Base-by-base conservation (phyloP, 2,797 vertebrate species). In the Champsocephalus esox region DNA sequence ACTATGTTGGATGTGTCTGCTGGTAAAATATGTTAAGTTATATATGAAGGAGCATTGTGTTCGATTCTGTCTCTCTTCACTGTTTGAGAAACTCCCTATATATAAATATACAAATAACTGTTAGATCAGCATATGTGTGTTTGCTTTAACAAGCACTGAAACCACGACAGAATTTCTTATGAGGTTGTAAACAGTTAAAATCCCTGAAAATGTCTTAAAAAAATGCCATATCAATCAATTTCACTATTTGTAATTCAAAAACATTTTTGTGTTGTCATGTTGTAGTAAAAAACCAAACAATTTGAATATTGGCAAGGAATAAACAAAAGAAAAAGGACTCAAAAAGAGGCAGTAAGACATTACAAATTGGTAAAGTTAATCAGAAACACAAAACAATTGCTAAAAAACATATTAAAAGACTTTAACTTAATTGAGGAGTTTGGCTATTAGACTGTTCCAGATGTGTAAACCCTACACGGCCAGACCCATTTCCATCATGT, bases 1-100 rank as follows among this genome's bases (percentile, higher is more conserved):
- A 57, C 45, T 41, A 56, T 28, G 46, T 56, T 69, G 58, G 14
- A 72, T 32, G 0, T 65, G 38, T 50, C 9, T 63, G 5, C 19
- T 52, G 43, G 14, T 62, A 7, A 60, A 54, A 48, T 51, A 41
- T 48, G 7, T 11, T 34, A 51, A 13, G n/a, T 16, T 28, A 28
- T 28, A 28, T 51, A 28, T 13, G 9, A 50, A 56, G 67, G 32
- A 12, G 19, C 3, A 32, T 34, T 63, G 50, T 60, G 34, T 63
- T 54, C 11, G 46, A 41, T 63, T 65, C 32, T n/a, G 12, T 41
- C 67, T 41, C 28, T 48, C 41, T 49, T 61, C 13, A 54, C 14
- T 24, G 32, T 34, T 41, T 2, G 38, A 34, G 16, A 44, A 57
- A 4, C 4, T 56, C 46, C 13, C 34, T 38, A 38, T 46, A 28